A percentile compares a stretch with the other conserved stretches of the same genome.
Evolutionary conservation across 2,113 vertebrate species (phyloP).

Genomic region (Cariama cristata): DNA sequence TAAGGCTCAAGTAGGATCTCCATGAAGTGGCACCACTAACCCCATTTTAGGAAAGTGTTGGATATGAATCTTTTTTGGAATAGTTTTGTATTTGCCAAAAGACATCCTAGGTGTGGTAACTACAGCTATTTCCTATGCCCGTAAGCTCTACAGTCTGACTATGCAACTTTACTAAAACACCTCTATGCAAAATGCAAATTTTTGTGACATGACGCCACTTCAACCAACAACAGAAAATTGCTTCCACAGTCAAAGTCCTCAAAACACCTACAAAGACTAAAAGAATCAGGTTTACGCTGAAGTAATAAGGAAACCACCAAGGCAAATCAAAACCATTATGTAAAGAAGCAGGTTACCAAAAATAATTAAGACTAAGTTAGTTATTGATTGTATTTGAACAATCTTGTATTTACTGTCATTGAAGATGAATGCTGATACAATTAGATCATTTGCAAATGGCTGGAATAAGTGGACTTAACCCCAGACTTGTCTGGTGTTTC

Average conservation of each 20-base stretch:
- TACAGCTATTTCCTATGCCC: not conserved
- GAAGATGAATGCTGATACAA: not conserved
- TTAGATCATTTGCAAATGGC: not conserved
- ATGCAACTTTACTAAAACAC: not conserved
- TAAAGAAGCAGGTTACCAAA: not conserved
- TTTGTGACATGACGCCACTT: not conserved
- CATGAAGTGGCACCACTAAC: not conserved
- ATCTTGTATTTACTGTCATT: not conserved
- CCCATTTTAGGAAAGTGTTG: not conserved
- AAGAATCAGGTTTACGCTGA: not conserved
- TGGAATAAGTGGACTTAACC: not conserved
- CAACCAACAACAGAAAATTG: not conserved
- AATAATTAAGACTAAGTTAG: not conserved
- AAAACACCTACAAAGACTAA: not conserved
- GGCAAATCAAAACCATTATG: not conserved
- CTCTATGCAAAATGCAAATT: not conserved
- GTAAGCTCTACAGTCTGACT: not conserved
- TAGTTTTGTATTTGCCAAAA: not conserved
- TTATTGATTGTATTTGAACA: not conserved
- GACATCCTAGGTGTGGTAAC: not conserved
- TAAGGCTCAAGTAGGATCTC: not conserved
- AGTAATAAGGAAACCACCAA: not conserved
- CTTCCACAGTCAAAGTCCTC: not conserved
- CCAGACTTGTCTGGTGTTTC: not conserved
- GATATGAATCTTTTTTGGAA: not conserved